phyloP scores from a whole-genome alignment of 2,888 invertebrate species.

The Pseudeuparius sepicola region DNA sequence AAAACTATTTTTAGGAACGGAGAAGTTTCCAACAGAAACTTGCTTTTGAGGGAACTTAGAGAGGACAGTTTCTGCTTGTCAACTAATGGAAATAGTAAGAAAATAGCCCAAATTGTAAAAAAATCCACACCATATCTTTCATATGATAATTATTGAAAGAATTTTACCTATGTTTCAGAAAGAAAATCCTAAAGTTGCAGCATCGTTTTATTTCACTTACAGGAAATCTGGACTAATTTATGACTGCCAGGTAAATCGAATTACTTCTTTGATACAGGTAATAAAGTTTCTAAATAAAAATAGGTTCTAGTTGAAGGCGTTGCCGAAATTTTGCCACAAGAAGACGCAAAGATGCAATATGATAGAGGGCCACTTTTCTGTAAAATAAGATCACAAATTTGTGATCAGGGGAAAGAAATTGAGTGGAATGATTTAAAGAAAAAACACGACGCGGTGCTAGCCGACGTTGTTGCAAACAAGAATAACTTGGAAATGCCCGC shows the following conservation, averaged over 20 bases:
- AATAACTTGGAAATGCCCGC: slow-evolving; percentile 39
- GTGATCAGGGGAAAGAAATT: slow-evolving; percentile 38
- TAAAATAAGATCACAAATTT: slow-evolving; percentile 38
- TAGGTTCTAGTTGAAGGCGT: slow-evolving; percentile 36
- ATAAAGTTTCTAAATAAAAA: slow-evolving; percentile 6
- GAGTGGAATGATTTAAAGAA: slow-evolving; percentile 41
- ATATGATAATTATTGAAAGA: too few species aligned
- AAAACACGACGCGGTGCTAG: slow-evolving; percentile 37
- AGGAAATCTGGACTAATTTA: slow-evolving; percentile 23
- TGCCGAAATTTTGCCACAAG: slow-evolving; percentile 31
- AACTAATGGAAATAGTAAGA: slow-evolving; percentile 40
- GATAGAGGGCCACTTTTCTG: slow-evolving; percentile 39
- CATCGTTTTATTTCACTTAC: slow-evolving; percentile 40
- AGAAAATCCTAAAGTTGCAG: slow-evolving; percentile 38
- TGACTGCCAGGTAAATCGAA: too few species aligned
- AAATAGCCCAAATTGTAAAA: slow-evolving; percentile 40
- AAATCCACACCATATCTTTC: slow-evolving; percentile 3
- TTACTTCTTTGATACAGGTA: slow-evolving; percentile 34
- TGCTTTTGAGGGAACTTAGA: slow-evolving; percentile 36
- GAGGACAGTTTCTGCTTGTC: slow-evolving; percentile 41
- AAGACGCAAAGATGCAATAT: slow-evolving; percentile 35
- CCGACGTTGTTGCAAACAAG: slow-evolving; percentile 28
- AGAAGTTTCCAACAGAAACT: slow-evolving; percentile 31
- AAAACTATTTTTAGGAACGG: too few species aligned
- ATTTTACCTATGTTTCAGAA: slow-evolving; percentile 28